Evolutionary conservation across 2,113 vertebrate genomes (phyloP).

Genomic region (Rana temporaria): DNA sequence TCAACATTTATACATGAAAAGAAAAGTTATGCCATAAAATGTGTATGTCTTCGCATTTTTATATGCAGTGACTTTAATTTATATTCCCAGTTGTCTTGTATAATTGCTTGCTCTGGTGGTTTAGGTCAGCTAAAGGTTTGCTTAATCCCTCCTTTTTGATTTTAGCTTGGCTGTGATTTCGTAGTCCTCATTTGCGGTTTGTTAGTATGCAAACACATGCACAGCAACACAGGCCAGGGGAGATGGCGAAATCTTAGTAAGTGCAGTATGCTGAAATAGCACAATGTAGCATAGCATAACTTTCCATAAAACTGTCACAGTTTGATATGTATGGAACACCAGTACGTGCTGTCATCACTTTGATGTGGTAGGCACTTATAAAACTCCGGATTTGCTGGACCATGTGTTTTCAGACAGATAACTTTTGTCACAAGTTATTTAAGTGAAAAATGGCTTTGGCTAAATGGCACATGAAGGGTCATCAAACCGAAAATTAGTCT

Average conservation of each 20-base stretch:
- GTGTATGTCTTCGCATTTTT: constrained; percentile 10
- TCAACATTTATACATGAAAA: neutral
- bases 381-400: neutral
- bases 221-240: constrained; percentile 9
- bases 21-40: neutral
- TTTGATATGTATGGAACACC: constrained; percentile 3
- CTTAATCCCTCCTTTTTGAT: constrained; percentile 43
- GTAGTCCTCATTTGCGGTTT: constrained; percentile 26
- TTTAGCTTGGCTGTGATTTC: constrained; percentile 28
- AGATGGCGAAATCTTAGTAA: neutral
- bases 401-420: too few relatives aligned
- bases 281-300: neutral
- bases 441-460: neutral
- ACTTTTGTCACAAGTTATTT: neutral
- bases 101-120: constrained; percentile 33
- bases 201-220: constrained; percentile 48
- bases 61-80: constrained; percentile 32
- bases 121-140: constrained; percentile 39
- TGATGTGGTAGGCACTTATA: neutral
- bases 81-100: constrained; percentile 29
- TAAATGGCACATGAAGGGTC: too few relatives aligned
- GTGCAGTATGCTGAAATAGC: neutral
- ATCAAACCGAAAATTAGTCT: too few relatives aligned
- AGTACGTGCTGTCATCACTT: neutral
- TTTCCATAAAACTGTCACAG: constrained; percentile 11